Percentiles rank a stretch among this genome's conserved stretches.
Conservation (phyloP, 2,113 vertebrate species). For the Neotragus pygmaeus region DNA sequence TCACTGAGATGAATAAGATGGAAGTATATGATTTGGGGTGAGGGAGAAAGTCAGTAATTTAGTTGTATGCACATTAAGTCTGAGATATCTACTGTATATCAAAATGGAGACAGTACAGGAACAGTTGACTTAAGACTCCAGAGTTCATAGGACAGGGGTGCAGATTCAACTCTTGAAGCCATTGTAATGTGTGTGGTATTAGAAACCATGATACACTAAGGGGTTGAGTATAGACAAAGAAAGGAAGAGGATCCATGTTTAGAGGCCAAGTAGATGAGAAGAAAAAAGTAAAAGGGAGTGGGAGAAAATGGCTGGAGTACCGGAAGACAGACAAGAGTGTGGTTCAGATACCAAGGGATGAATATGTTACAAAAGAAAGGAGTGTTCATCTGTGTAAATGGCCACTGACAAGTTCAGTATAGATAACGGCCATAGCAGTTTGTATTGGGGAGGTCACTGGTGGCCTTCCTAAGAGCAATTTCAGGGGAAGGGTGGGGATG, state of each 20-base stretch:
- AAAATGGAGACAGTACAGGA: background rate
- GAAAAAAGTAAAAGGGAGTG: background rate
- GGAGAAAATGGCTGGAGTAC: background rate
- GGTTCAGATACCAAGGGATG: background rate
- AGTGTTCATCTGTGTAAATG: background rate
- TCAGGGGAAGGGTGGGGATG: background rate
- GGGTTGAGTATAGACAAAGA: background rate
- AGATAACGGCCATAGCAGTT: background rate
- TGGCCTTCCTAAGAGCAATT: background rate
- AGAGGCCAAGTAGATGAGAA: background rate
- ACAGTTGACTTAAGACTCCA: background rate
- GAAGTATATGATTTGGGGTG: background rate
- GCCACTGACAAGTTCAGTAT: background rate
- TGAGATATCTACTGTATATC: background rate
- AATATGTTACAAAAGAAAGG: background rate
- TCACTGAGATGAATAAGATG: background rate
- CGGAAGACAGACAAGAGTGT: background rate
- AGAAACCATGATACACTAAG: background rate
- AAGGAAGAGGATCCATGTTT: background rate
- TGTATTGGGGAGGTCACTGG: background rate
- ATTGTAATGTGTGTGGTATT: background rate
- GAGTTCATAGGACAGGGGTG: background rate
- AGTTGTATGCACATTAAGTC: background rate
- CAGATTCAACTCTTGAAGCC: background rate
- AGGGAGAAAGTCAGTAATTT: background rate